These are phyloP conservation scores for Oxycera nigricornis DNA, from an alignment of 2,888 invertebrate species.

Conservation along the genomic window DNA sequence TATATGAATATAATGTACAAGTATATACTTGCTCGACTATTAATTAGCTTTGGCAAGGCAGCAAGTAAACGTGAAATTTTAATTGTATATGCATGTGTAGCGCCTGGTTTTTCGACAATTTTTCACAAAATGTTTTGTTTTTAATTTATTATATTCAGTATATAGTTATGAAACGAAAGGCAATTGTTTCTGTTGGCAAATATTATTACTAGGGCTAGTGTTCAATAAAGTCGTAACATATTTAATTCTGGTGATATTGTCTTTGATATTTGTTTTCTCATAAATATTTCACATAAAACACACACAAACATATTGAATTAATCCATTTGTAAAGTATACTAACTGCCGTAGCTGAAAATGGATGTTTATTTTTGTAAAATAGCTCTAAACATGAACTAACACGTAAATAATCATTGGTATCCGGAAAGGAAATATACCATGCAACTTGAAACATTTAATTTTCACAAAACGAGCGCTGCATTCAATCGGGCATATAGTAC, in stretches of 20 bases:
- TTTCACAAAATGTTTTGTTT: not conserved
- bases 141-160: not conserved
- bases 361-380: constrained; percentile 37
- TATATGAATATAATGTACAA: constrained; percentile 1
- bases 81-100: constrained; percentile 14
- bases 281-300: not conserved
- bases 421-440: not conserved
- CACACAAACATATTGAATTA: not conserved
- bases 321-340: constrained; percentile 25
- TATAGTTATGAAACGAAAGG: not conserved
- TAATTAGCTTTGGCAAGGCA: no score
- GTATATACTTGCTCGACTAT: not conserved
- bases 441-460: not conserved
- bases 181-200: not conserved
- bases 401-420: not conserved
- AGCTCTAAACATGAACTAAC: not conserved
- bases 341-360: constrained; percentile 36
- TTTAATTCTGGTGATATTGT: constrained; percentile 22
- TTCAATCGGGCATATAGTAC: not conserved
- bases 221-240: not conserved
- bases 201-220: not conserved
- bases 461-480: not conserved
- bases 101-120: not conserved
- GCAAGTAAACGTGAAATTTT: not conserved
- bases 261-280: constrained; percentile 8